phyloP scores from a whole-genome alignment of 1,140 invertebrate genomes.

The Drosophila varians region DNA sequence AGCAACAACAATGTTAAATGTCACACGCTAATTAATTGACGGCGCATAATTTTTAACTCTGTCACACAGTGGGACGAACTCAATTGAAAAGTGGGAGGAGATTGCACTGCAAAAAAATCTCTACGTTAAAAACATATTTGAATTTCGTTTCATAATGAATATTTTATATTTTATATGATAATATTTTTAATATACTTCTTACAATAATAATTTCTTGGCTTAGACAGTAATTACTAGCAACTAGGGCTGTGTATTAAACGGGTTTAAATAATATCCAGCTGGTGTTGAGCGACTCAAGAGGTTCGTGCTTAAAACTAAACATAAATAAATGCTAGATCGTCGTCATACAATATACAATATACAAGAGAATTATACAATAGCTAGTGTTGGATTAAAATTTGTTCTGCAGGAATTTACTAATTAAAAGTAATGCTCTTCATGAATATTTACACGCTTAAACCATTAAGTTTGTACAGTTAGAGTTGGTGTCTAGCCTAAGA shows the following conservation, averaged over 20 bases:
- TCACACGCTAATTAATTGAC: constrained; percentile 76
- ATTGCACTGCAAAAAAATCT: background rate
- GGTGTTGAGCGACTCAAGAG: constrained; percentile 42
- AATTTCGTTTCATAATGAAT: constrained; percentile 60
- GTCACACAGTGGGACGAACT: constrained; percentile 45
- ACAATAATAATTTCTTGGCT: constrained; percentile 25
- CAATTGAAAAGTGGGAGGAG: constrained; percentile 16
- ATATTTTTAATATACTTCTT: constrained; percentile 55
- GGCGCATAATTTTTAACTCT: constrained; percentile 30
- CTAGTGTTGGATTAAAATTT: constrained; percentile 29
- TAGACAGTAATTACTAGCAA: constrained; percentile 43
- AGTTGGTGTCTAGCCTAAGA: constrained; percentile 34
- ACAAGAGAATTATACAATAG: constrained; percentile 44
- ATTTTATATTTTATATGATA: constrained; percentile 76
- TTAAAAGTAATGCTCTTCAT: constrained; percentile 59
- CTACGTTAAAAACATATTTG: background rate
- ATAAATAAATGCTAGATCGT: constrained; percentile 66
- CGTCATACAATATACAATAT: constrained; percentile 39
- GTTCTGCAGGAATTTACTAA: constrained; percentile 65
- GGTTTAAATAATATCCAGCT: constrained; percentile 44
- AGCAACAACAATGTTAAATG: constrained; percentile 65
- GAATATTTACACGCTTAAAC: constrained; percentile 70
- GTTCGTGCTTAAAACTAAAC: constrained; percentile 44
- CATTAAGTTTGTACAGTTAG: constrained; percentile 70
- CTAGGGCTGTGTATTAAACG: constrained; percentile 54